Evolutionary conservation across 2,888 invertebrate genomes (phyloP).

Genomic region (Agrochola macilenta): DNA sequence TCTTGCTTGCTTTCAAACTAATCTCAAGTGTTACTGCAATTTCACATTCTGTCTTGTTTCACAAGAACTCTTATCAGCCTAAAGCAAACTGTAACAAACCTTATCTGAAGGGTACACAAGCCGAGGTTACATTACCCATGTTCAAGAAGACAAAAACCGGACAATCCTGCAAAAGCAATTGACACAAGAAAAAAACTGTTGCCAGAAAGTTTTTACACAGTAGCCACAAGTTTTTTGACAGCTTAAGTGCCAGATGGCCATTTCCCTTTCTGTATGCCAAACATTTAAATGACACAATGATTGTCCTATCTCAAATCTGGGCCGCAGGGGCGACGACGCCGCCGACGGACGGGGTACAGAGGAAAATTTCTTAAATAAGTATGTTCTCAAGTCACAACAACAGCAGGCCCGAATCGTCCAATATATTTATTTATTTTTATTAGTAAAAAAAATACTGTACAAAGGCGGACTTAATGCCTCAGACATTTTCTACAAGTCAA

Average conservation of each 20-base stretch:
- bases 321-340: too few species aligned
- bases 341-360: not conserved
- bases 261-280: not conserved
- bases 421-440: too few species aligned
- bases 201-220: not conserved
- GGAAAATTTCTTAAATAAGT: slow-evolving; percentile 2
- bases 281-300: not conserved
- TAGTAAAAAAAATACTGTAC: too few species aligned
- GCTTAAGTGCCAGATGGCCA: not conserved
- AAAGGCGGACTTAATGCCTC: too few species aligned
- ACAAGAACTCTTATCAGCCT: slow-evolving; percentile 45
- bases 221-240: not conserved
- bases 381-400: slow-evolving; percentile 1
- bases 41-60: slow-evolving; percentile 49
- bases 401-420: not conserved
- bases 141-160: slow-evolving; percentile 13
- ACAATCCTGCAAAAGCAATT: not conserved
- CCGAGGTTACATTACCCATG: slow-evolving; percentile 22
- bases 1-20: slow-evolving; percentile 15
- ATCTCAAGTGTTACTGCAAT: slow-evolving; percentile 15
- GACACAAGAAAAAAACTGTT: not conserved
- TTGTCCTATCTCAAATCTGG: not conserved
- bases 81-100: slow-evolving; percentile 39
- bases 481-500: too few species aligned
- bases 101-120: slow-evolving; percentile 52